Evolutionary conservation across 1,140 invertebrate genomes (phyloP), one percentile per base, ranked within the genome.

Genomic region (Drosophila parvula): DNA sequence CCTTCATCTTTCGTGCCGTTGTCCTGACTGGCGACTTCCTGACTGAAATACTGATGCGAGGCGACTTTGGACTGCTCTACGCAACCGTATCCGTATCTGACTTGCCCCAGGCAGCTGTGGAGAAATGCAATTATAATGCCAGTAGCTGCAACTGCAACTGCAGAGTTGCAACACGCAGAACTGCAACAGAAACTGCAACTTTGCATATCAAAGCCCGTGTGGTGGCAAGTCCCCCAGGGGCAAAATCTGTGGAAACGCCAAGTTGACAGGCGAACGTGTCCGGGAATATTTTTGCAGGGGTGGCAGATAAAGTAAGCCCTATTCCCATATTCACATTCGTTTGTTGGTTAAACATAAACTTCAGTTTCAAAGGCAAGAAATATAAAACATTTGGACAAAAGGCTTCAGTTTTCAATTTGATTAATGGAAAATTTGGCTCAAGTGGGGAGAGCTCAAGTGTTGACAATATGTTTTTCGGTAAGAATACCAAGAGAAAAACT

Each of bases 51-150:
- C 64, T 16, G 38, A 60, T 71, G 67, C 43, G 11, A 65, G 22
- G 32, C 41, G 63, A 67, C 57, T 60, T 27, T 14, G 32, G 30
- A 55, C 36, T 59, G 30, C 30, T 50, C 38, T 40, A 9, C 7
- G 38, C 43, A 10, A 63, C 51, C n/a, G 28, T 62, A 16, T 50
- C 32, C 12, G 36, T 36, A 14, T 40, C 36, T 48, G 44, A 7
- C 18, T 32, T 9, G 30, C 53, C 55, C 38, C 30, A 47, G 59
- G 60, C 51, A 30, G 38, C 38, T 45, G 73, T 56, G 67, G 77
- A 84, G 76, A 84, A 84, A 84, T 78, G 81, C 81, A 83, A 83
- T 83, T 84, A 73, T 77, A 73, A 53, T 73, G 55, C 45, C 45
- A 10, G 40, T 47, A 67, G 47, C 40, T 51, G 48, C 12, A 38